Evolutionary conservation across 2,888 invertebrate genomes (phyloP), one percentile per base, ranked within the genome.

Genomic region (Lymantria monacha): DNA sequence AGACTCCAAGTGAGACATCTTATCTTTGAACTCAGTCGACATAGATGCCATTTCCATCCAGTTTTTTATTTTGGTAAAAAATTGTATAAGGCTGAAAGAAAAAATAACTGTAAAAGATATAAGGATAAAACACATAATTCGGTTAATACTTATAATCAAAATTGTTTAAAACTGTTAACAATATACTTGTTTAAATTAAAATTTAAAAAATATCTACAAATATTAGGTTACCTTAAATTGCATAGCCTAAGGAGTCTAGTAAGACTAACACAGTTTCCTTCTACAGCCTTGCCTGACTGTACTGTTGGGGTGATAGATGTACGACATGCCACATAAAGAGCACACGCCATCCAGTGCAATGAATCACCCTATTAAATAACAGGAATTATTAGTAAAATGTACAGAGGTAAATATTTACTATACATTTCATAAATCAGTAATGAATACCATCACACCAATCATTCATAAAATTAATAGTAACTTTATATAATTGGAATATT

Each of bases 1-100:
- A 51, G 96, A 93, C 74, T 99, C 97, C 52, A 99, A 85, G 55
- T 95, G 93, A 55, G 96, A 95, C 51, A 99, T 95, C 82, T 96
- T 96, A 44, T 94, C 93, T 55, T 95, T 92, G 77, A 98, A 97
- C 51, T 96, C 95, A 66, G 94, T 94, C 0, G 97, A 94, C 85
- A 98, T 93, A 61, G 95, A 95, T 0, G 97, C 95, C 97, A 99
- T 98, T 72, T 98, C 97, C 55, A 96, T 95, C 99, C 99, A 99
- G 75, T 95, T 95, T 78, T 97, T 96, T 74, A 98, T 97, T 91
- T 98, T 98, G 61, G 94, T 94, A 77, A 99, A 98, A 86, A 99
- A 99, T 73, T 98, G 96, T 56, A 96, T 95, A 56, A 99, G 92
- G 76, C 98, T 98, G 88, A 14, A 41, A 41, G 15, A 41, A 41